A percentile compares a stretch with the other conserved stretches of the same genome.
Evolutionary conservation across 2,888 invertebrate genomes (phyloP).

Genomic region (Drosophila crucigera): DNA sequence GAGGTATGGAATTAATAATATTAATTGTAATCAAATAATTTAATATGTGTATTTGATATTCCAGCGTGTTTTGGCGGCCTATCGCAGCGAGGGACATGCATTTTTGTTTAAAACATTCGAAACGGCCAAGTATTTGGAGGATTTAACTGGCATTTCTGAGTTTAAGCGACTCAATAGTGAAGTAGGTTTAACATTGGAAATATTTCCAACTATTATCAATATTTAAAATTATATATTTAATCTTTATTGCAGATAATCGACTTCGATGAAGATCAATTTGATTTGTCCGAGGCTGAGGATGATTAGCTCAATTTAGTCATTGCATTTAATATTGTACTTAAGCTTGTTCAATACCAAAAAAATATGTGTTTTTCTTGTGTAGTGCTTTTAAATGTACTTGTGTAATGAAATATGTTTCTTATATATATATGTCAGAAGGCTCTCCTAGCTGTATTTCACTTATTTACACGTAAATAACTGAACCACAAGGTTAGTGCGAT

Average conservation of each 20-base stretch:
- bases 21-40: background rate
- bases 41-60: slow-evolving; percentile 18
- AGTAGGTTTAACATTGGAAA: slow-evolving; percentile 69
- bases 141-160: slow-evolving; percentile 92
- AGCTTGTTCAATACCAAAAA: slow-evolving; percentile 32
- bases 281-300: slow-evolving; percentile 76
- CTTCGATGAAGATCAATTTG: slow-evolving; percentile 83
- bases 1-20: slow-evolving; percentile 76
- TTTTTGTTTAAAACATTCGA: slow-evolving; percentile 93
- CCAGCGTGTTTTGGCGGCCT: slow-evolving; percentile 86
- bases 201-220: background rate
- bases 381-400: background rate
- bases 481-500: background rate
- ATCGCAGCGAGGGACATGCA: slow-evolving; percentile 87
- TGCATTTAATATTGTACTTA: slow-evolving; percentile 16
- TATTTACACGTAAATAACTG: background rate
- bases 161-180: slow-evolving; percentile 88
- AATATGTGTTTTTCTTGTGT: background rate
- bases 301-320: slow-evolving; percentile 20
- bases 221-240: background rate
- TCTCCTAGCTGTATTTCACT: background rate
- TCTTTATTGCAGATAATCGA: slow-evolving; percentile 82
- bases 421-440: background rate
- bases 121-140: slow-evolving; percentile 92
- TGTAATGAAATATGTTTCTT: background rate